Base-by-base conservation (phyloP, 2,797 vertebrate genomes). In the Spondyliosoma cantharus region DNA sequence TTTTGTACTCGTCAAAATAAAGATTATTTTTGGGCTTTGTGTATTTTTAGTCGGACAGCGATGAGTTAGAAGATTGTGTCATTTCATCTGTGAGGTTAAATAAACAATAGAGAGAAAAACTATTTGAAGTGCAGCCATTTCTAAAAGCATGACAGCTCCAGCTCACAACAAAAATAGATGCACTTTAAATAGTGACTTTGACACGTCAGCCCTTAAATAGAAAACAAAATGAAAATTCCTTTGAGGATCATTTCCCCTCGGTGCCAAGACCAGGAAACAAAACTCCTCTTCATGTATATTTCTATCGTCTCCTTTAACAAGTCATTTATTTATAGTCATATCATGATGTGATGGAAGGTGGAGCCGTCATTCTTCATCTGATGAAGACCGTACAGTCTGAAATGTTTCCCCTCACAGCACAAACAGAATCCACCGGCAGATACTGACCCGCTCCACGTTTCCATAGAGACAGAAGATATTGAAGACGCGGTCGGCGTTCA, bases 401-500 rank as follows among this genome's bases (percentile, higher is more conserved):
- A 42, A 25, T 1, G 13, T 5, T 17, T 14, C 42, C 22, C 3
- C 9, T 43, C 9, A 20, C 13, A n/a, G 37, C 16, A 54, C 1
- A 57, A 46, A 37, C 0, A 56, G 13, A 48, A 27, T 13, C 0
- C 9, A 2, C 8, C 4, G 1, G 15, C 24, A 5, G 29, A 59
- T 20, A 74, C 95, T 91, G 74, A 98, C 97, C 96, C 97, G 95
- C 92, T 97, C 97, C 14, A 98, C 96, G 7, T 98, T 99, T 74
- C 97, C 97, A 17, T 98, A 98, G n/a, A 98, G 95, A 90, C 97
- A 99, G 81, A 99, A 98, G 70, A 99, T 94, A 54, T 98, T 99
- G 92, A 98, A 98, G 84, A 99, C 96, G 0, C 95, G 90, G 83
- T 99, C 97, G 0, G 97, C 96, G 45, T 98, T 99, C 95, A 98